Conservation (phyloP, 2,888 invertebrate species). For the Tipula helvola region DNA sequence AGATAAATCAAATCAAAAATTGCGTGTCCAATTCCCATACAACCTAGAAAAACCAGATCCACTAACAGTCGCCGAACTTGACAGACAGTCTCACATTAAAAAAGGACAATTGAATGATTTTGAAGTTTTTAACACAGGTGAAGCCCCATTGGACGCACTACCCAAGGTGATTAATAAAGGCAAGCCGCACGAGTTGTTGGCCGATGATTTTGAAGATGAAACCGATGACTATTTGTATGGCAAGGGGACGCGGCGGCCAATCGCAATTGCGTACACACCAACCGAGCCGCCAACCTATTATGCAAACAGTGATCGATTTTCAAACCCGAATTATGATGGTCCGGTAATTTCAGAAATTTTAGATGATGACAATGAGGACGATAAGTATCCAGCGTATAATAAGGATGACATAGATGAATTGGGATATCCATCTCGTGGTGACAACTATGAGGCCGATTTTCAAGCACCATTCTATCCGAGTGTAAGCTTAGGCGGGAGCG, state of each 20-base stretch:
- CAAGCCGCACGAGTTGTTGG: slow-evolving; percentile 19
- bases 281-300: slow-evolving; percentile 36
- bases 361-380: slow-evolving; percentile 27
- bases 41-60: slow-evolving; percentile 47
- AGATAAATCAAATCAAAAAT: slow-evolving; percentile 26
- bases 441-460: slow-evolving; percentile 40
- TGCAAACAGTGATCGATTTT: slow-evolving; percentile 25
- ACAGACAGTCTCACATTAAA: slow-evolving; percentile 28
- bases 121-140: slow-evolving; percentile 16
- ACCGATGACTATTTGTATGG: slow-evolving; percentile 22
- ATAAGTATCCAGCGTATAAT: neutral
- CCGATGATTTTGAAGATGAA: slow-evolving; percentile 18
- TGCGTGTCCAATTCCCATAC: slow-evolving; percentile 48
- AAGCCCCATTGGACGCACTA: slow-evolving; percentile 32
- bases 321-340: slow-evolving; percentile 37
- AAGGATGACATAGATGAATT: slow-evolving; percentile 12
- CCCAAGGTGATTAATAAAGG: slow-evolving; percentile 36
- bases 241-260: slow-evolving; percentile 43
- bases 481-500: slow-evolving; percentile 41
- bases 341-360: slow-evolving; percentile 39
- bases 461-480: slow-evolving; percentile 59
- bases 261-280: slow-evolving; percentile 52
- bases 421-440: slow-evolving; percentile 24
- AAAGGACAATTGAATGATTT: slow-evolving; percentile 26
- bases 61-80: slow-evolving; percentile 25